Evolutionary conservation across 2,888 invertebrate species (phyloP).

Genomic region (Tenodera sinensis): DNA sequence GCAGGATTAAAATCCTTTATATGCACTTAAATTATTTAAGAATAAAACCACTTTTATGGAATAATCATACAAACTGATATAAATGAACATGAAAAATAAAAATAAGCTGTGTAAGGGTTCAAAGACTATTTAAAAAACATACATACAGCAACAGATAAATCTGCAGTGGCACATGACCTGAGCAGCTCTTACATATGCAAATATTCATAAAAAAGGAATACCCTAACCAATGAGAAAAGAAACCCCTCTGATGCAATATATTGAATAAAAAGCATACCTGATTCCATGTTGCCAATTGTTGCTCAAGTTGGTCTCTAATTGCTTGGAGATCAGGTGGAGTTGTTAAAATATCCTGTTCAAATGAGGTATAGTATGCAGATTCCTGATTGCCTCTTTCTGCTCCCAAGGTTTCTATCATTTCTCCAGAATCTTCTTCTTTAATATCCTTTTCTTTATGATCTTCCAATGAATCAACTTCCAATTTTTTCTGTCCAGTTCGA

Average conservation of each 20-base stretch:
- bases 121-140: too few species aligned
- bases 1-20: too few species aligned
- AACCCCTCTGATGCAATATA: background rate
- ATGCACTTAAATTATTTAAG: too few species aligned
- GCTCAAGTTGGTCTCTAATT: slow-evolving; percentile 45
- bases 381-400: slow-evolving; percentile 63
- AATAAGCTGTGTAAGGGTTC: too few species aligned
- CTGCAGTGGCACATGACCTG: too few species aligned
- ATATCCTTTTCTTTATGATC: background rate
- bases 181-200: too few species aligned
- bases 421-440: slow-evolving; percentile 39
- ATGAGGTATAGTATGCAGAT: slow-evolving; percentile 69
- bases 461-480: slow-evolving; percentile 50
- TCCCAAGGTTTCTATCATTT: slow-evolving; percentile 60
- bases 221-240: background rate
- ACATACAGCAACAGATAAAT: too few species aligned
- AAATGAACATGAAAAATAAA: too few species aligned
- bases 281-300: slow-evolving; percentile 50
- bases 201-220: too few species aligned
- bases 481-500: slow-evolving; percentile 55
- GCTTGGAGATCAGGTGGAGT: background rate
- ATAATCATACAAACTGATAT: too few species aligned
- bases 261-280: slow-evolving; percentile 39
- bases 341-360: slow-evolving; percentile 33
- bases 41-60: too few species aligned